Percentiles rank a stretch among this genome's conserved stretches.
phyloP scores from a whole-genome alignment of 2,888 invertebrate genomes.

The Diadromus collaris region DNA sequence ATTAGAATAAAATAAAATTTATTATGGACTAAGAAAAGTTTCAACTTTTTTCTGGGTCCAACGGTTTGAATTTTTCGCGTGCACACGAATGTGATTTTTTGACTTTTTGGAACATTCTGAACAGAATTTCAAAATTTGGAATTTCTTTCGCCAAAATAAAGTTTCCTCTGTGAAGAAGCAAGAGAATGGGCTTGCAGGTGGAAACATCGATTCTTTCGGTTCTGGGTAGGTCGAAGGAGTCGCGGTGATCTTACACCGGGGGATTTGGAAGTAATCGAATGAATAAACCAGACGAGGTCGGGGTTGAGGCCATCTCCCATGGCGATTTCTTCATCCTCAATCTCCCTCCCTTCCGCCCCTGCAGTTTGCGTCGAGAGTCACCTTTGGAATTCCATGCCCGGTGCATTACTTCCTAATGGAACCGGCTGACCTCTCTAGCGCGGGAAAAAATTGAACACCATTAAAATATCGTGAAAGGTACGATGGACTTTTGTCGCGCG shows the following conservation, averaged over 20 bases:
- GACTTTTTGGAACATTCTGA: no score
- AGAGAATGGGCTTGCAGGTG: conserved; percentile 8
- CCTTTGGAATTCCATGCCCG: conserved; percentile 23
- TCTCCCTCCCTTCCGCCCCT: background rate
- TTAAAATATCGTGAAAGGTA: conserved; percentile 57
- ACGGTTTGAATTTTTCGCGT: no score
- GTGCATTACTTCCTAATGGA: conserved; percentile 72
- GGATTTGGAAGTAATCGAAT: conserved; percentile 72
- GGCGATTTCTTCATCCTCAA: conserved; percentile 6
- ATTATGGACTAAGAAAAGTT: no score
- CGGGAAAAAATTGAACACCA: conserved; percentile 76
- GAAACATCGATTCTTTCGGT: conserved; percentile 33
- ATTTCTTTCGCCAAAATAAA: no score
- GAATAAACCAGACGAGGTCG: conserved; percentile 76
- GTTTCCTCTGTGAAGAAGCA: no score
- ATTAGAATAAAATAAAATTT: no score
- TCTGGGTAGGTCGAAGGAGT: conserved; percentile 26
- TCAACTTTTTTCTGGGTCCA: no score
- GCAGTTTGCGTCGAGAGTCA: conserved; percentile 6
- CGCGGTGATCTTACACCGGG: conserved; percentile 39
- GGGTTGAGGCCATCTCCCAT: conserved; percentile 39
- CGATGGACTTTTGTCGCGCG: conserved; percentile 27
- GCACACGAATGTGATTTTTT: no score
- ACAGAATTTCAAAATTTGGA: no score
- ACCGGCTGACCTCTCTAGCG: conserved; percentile 68